Percentiles rank a stretch among this genome's conserved stretches.
These are phyloP conservation scores for Patiria miniata DNA, from an alignment of 35 echinoderm and acorn worm genomes.

Conservation along the genomic window DNA sequence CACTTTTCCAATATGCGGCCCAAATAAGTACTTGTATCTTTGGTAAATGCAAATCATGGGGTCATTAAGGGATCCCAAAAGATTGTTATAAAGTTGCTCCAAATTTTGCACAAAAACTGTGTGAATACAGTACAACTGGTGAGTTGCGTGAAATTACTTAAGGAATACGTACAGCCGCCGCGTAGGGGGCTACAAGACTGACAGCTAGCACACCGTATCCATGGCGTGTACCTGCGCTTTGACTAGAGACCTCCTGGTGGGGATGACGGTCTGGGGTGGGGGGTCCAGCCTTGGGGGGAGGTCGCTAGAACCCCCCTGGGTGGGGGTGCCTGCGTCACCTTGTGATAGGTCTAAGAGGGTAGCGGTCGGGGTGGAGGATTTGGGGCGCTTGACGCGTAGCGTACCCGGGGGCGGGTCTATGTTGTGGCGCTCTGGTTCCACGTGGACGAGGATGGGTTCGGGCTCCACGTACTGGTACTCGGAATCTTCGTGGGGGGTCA, in stretches of 20 bases:
- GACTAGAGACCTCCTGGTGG: slow-evolving; percentile 57
- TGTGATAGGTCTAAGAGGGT: slow-evolving; percentile 19
- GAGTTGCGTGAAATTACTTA: no score
- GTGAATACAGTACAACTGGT: no score
- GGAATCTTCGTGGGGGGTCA: slow-evolving; percentile 99
- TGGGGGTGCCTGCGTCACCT: slow-evolving; percentile 25
- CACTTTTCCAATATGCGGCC: no score
- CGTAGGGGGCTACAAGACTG: no score
- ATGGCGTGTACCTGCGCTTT: slow-evolving; percentile 85
- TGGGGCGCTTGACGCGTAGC: slow-evolving; percentile 16
- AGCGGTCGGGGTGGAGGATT: neutral
- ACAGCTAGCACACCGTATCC: slow-evolving; percentile 75
- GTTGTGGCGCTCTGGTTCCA: slow-evolving; percentile 22
- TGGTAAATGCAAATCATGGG: no score
- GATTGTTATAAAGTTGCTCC: no score
- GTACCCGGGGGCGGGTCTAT: slow-evolving; percentile 41
- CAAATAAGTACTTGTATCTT: no score
- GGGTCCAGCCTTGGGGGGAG: slow-evolving; percentile 69
- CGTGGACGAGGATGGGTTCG: slow-evolving; percentile 69
- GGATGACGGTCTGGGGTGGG: slow-evolving; percentile 87
- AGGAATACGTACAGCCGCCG: no score
- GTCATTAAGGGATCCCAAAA: no score
- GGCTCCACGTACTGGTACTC: slow-evolving; percentile 98
- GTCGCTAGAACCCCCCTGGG: slow-evolving; percentile 29
- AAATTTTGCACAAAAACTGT: no score